phyloP scores from a whole-genome alignment of 2,113 vertebrate genomes.

The Fregata magnificens region DNA sequence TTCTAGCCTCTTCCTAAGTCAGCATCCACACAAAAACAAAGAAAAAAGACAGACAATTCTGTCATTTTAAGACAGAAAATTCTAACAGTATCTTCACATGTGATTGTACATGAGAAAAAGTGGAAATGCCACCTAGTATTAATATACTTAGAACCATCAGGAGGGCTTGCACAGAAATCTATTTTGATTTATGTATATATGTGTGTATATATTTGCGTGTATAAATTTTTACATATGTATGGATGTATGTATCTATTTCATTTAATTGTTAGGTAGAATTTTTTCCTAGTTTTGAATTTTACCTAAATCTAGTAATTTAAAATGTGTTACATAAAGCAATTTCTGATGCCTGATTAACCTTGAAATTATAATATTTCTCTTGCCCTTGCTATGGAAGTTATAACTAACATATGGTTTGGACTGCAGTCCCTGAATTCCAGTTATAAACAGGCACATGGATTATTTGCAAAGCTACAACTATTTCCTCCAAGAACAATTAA shows the following conservation, averaged over 20 bases:
- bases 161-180: neutral
- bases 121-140: neutral
- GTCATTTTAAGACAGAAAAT: neutral
- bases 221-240: neutral
- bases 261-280: neutral
- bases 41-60: neutral
- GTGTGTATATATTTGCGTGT: too few relatives aligned
- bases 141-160: neutral
- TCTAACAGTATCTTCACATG: neutral
- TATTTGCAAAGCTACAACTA: slow-evolving; percentile 20
- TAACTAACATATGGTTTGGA: neutral
- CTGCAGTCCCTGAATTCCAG: neutral
- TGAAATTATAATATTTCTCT: neutral
- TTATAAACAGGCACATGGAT: slow-evolving; percentile 4
- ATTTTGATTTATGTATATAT: neutral
- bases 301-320: neutral
- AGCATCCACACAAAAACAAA: neutral
- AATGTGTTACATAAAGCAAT: neutral
- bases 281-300: neutral
- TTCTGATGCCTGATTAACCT: slow-evolving; percentile 5
- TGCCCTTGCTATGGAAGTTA: neutral
- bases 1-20: neutral
- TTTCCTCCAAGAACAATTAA: slow-evolving; percentile 48
- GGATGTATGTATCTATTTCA: neutral
- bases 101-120: neutral